Base-by-base conservation (phyloP, 2,797 vertebrate genomes). In the Takifugu rubripes region DNA sequence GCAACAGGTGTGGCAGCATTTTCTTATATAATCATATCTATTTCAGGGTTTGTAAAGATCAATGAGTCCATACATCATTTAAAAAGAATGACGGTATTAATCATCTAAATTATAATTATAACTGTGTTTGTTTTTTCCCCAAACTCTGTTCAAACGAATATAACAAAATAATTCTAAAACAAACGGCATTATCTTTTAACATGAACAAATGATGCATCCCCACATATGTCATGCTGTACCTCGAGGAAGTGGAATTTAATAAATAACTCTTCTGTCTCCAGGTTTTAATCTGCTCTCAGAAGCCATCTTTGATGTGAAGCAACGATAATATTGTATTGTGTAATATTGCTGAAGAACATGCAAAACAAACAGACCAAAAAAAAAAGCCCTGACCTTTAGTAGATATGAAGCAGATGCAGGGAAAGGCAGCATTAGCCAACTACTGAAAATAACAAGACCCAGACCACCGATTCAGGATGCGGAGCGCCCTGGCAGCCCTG, bases 391-490 rank as follows among this genome's bases (percentile, higher is more conserved):
- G 31, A 29, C 27, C 25, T 49, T 29, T 3, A 2, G 61, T 29
- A 24, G 11, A 54, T 50, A 21, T 64, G 21, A 53, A 58, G 5
- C 42, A 56, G n/a, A 33, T 6, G 24, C 48, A 31, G 11, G 44
- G 6, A 61, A 51, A 26, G n/a, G 1, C 8, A 27, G 15, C 15
- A 14, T 36, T 27, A 51, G 14, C 43, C n/a, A 50, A 26, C 12
- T 40, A 42, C 45, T 40, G 3, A 53, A 27, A 60, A 12, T 11
- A 3, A 14, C 2, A 40, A 12, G 36, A 12, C 14, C 36, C 36
- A 40, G 11, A 40, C 3, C 36, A 12, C 12, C 6, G 8, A 33
- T 59, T 29, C 27, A 29, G 8, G 27, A 3, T 31, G 54, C 24
- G 16, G 27, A 59, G 29, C 31, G 56, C 5, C 36, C 14, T 11